phyloP scores from a whole-genome alignment of 2,888 invertebrate genomes.

The Eurytoma adleriae region DNA sequence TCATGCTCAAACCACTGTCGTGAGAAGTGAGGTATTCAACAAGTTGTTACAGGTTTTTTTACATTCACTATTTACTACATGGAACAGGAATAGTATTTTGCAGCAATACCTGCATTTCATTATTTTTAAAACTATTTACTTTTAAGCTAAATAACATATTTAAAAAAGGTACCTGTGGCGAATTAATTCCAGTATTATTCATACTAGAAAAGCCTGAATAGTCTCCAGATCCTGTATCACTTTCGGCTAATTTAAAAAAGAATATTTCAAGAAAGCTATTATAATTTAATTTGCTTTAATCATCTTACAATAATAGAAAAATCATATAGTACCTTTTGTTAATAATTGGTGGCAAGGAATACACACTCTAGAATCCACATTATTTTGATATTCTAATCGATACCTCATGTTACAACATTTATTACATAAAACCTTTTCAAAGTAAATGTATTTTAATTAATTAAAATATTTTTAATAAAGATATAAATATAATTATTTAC shows the following conservation, averaged over 20 bases:
- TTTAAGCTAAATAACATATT: neutral
- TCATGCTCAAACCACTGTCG: constrained; percentile 63
- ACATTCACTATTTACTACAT: constrained; percentile 50
- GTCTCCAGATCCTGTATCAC: constrained; percentile 68
- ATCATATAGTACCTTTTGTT: constrained; percentile 73
- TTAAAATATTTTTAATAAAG: too few relatives aligned
- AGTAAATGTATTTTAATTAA: constrained; percentile 26
- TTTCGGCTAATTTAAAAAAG: constrained; percentile 65
- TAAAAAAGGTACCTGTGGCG: constrained; percentile 69
- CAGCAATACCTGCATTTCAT: constrained; percentile 31
- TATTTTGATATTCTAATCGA: constrained; percentile 84
- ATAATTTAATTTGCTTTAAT: neutral
- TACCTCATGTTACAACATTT: constrained; percentile 86
- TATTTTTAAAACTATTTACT: constrained; percentile 20
- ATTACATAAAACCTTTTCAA: constrained; percentile 84
- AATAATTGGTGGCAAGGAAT: constrained; percentile 82
- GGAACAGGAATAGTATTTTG: constrained; percentile 38
- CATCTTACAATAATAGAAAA: neutral
- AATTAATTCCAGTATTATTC: constrained; percentile 65
- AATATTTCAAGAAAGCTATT: neutral
- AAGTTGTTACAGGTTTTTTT: constrained; percentile 71
- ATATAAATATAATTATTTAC: neutral
- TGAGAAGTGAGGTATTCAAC: constrained; percentile 72
- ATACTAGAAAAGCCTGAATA: constrained; percentile 67
- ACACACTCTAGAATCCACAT: constrained; percentile 88